phyloP scores from a whole-genome alignment of 2,797 vertebrate genomes.

The Phoebastria nigripes region DNA sequence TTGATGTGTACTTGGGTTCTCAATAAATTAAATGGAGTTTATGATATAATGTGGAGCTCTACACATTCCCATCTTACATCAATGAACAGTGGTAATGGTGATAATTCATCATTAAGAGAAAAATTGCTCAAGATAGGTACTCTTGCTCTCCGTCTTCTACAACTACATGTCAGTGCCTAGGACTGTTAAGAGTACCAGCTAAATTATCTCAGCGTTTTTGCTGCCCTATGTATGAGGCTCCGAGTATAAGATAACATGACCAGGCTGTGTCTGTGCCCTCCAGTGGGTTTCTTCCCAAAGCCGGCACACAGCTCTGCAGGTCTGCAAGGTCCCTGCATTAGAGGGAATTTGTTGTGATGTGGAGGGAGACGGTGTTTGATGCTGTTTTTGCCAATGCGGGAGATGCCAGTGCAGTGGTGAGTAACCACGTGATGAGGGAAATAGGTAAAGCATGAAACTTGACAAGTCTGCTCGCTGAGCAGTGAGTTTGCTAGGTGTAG shows the following conservation, averaged over 20 bases:
- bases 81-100: not conserved
- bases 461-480: not conserved
- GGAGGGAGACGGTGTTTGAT: not conserved
- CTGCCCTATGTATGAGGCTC: not conserved
- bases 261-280: not conserved
- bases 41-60: not conserved
- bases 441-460: not conserved
- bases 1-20: not conserved
- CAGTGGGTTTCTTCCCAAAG: not conserved
- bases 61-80: not conserved
- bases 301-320: not conserved
- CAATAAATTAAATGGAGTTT: not conserved
- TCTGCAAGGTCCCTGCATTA: not conserved
- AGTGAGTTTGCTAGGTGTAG: not conserved
- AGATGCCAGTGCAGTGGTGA: too few relatives aligned
- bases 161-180: not conserved
- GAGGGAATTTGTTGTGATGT: not conserved
- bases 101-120: not conserved
- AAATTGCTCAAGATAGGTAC: not conserved
- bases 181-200: not conserved
- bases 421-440: not conserved
- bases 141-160: not conserved
- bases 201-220: not conserved
- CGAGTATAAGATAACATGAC: not conserved
- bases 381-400: not conserved